These are phyloP conservation scores for Magallana nippona DNA, from an alignment of 2,888 invertebrate species.

Conservation along the genomic window DNA sequence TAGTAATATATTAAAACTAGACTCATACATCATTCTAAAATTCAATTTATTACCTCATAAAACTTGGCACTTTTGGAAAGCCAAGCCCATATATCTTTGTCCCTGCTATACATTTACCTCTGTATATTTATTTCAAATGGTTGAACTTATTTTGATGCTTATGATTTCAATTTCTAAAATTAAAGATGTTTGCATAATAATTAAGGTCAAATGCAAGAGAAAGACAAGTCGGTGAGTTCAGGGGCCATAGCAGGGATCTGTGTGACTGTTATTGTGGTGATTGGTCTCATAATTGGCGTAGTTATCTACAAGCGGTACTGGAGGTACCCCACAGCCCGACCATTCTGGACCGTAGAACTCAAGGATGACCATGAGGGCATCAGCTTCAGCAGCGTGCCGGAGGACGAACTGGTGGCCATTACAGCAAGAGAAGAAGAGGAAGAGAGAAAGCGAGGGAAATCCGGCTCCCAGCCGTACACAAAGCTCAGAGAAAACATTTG, in stretches of 20 bases:
- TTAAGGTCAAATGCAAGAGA: not conserved
- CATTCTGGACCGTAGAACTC: slow-evolving; percentile 75
- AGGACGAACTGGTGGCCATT: slow-evolving; percentile 62
- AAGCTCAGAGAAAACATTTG: slow-evolving; percentile 45
- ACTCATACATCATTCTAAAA: too few species aligned
- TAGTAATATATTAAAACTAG: too few species aligned
- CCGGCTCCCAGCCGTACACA: slow-evolving; percentile 48
- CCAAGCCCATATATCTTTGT: too few species aligned
- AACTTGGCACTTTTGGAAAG: too few species aligned
- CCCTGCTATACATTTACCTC: too few species aligned
- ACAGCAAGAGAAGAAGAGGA: slow-evolving; percentile 58
- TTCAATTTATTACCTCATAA: too few species aligned
- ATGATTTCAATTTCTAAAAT: not conserved
- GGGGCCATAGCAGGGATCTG: slow-evolving; percentile 66
- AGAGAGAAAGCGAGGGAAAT: slow-evolving; percentile 51
- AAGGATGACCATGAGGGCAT: slow-evolving; percentile 73
- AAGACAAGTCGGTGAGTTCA: slow-evolving; percentile 1
- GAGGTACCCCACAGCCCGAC: slow-evolving; percentile 58
- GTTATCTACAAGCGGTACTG: slow-evolving; percentile 63
- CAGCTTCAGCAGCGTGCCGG: slow-evolving; percentile 71
- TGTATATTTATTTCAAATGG: too few species aligned
- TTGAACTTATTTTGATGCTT: too few species aligned
- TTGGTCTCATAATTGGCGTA: slow-evolving; percentile 62
- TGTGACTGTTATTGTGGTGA: slow-evolving; percentile 58
- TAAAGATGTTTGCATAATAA: not conserved